These are phyloP conservation scores for Graphium colonna DNA, from an alignment of 2,888 invertebrate genomes.

Conservation along the genomic window DNA sequence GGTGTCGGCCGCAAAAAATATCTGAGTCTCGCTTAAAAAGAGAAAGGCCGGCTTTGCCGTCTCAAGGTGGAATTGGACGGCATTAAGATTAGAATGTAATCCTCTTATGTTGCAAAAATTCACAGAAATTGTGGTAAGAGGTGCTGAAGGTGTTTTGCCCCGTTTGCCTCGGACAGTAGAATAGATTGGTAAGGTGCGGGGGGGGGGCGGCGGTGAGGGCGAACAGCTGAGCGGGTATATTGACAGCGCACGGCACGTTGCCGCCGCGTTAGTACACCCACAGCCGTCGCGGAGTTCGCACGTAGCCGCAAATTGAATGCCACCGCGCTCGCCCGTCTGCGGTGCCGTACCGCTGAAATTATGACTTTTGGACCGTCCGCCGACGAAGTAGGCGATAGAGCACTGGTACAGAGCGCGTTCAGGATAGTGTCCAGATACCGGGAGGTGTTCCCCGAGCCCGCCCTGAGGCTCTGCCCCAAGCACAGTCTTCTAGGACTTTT, in stretches of 20 bases:
- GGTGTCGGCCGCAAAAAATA: too few species aligned
- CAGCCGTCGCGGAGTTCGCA: conserved; percentile 68
- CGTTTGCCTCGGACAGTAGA: too few species aligned
- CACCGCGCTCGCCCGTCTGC: conserved; percentile 63
- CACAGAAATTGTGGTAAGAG: too few species aligned
- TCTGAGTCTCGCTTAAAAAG: too few species aligned
- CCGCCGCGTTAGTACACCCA: conserved; percentile 79
- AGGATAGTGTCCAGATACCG: conserved; percentile 76
- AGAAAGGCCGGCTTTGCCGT: too few species aligned
- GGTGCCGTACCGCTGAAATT: conserved; percentile 73
- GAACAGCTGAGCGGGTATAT: conserved; percentile 83
- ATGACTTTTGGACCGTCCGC: conserved; percentile 77
- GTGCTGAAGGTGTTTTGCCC: too few species aligned
- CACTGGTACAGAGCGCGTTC: conserved; percentile 67
- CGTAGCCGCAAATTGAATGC: conserved; percentile 71
- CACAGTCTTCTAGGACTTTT: conserved; percentile 61
- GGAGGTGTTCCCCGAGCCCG: conserved; percentile 59
- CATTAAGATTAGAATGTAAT: too few species aligned
- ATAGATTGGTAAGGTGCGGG: conserved; percentile 50
- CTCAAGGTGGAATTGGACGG: too few species aligned
- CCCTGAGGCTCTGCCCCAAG: conserved; percentile 68
- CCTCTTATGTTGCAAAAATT: too few species aligned
- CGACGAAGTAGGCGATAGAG: conserved; percentile 70
- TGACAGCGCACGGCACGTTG: conserved; percentile 77
- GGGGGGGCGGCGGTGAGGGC: conserved; percentile 58